Percentiles rank a stretch among this genome's conserved stretches.
Evolutionary conservation across 2,797 vertebrate species (phyloP).

Genomic region (Rhinatrema bivittatum): DNA sequence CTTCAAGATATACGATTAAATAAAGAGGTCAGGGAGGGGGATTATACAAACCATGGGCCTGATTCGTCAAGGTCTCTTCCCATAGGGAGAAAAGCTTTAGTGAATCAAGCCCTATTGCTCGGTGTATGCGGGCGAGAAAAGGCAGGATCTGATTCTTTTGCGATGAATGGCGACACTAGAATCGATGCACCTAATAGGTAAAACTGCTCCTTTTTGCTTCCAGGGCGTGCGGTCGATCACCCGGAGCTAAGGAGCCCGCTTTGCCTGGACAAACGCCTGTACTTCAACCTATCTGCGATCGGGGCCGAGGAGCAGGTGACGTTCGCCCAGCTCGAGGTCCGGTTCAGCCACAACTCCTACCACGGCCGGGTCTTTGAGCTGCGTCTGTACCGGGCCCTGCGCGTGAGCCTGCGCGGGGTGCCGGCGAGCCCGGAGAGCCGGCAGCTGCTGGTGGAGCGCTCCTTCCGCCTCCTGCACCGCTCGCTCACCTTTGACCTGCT

Average conservation of each 20-base stretch:
- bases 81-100: too few relatives aligned
- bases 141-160: too few relatives aligned
- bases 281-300: conserved; percentile 82
- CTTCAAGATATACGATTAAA: too few relatives aligned
- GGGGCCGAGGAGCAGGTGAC: conserved; percentile 70
- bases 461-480: conserved; percentile 41
- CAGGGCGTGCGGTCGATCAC: conserved; percentile 53
- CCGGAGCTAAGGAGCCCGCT: conserved; percentile 32
- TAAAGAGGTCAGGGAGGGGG: too few relatives aligned
- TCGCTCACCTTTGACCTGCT: conserved; percentile 69
- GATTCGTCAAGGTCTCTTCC: too few relatives aligned
- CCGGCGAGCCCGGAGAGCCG: conserved; percentile 25
- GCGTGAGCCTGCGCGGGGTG: conserved; percentile 40
- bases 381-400: conserved; percentile 54
- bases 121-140: too few relatives aligned
- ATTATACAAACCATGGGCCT: too few relatives aligned
- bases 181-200: too few relatives aligned
- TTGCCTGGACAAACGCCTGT: conserved; percentile 70
- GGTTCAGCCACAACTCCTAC: conserved; percentile 52
- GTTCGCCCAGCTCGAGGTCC: conserved; percentile 73
- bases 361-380: conserved; percentile 43
- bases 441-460: conserved; percentile 60
- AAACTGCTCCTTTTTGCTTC: conserved; percentile 6
- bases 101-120: too few relatives aligned
- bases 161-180: too few relatives aligned